These are phyloP conservation scores for Micromesistius poutassou DNA, from an alignment of 2,797 vertebrate species.

Conservation along the genomic window DNA sequence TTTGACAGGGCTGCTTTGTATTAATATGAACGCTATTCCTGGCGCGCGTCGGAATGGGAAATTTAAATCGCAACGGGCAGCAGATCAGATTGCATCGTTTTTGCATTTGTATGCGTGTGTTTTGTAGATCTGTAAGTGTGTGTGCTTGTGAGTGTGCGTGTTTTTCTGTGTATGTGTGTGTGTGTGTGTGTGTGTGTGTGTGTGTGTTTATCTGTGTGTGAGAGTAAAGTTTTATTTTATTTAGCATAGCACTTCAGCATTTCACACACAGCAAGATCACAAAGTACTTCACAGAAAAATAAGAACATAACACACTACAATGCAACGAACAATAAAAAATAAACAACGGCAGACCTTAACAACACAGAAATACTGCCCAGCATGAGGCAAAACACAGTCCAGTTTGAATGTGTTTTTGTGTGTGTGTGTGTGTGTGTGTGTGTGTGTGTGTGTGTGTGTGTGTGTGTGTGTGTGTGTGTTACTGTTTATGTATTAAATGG, in stretches of 20 bases:
- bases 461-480: background rate
- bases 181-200: background rate
- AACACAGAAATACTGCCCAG: too few relatives aligned
- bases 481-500: background rate
- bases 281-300: too few relatives aligned
- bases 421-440: too few relatives aligned
- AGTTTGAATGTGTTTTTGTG: background rate
- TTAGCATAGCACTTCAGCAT: too few relatives aligned
- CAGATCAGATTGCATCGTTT: background rate
- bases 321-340: too few relatives aligned
- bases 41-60: background rate
- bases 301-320: too few relatives aligned
- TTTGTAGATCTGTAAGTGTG: background rate
- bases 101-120: constrained; percentile 4
- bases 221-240: too few relatives aligned
- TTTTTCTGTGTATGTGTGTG: background rate
- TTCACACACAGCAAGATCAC: too few relatives aligned
- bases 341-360: too few relatives aligned
- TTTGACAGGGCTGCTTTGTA: background rate
- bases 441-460: too few relatives aligned
- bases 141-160: background rate
- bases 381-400: too few relatives aligned
- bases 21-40: background rate
- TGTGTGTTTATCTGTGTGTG: too few relatives aligned
- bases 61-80: background rate